Base-by-base conservation (phyloP, 92 coral and sea anemone genomes). In the Siderastrea radians region DNA sequence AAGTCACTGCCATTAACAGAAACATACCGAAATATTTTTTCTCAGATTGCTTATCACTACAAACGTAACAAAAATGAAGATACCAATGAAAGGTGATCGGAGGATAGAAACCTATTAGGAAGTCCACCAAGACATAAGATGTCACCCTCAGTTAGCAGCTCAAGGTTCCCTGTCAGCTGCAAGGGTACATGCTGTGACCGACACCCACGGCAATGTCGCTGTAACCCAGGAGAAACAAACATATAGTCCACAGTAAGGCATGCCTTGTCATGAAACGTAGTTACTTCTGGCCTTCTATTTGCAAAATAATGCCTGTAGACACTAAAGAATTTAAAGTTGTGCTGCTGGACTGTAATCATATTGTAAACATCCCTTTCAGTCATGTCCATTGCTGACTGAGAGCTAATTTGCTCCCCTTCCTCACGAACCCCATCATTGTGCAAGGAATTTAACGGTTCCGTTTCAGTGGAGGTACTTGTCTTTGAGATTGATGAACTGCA, bases 191-290 rank as follows among this genome's bases (percentile, higher is more conserved):
- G 92, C 12, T 69, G 46, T 67, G 77, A 66, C 69, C 60, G 48
- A 63, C 89, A 87, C 43, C 61, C 67, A 4, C 51, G 17, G 67
- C 88, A 87, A 53, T 46, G 15, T 49, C 49, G 85, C 60, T 64
- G 72, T 14, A 26, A 19, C 12, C 96, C 96, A 79, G 83, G 75
- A 26, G 98, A 92, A 44, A 82, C 89, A 82, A 94, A 96, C 45
- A 98, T 91, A 62, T 90, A 98, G 63, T 98, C 99, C 17, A 98
- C 99, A 44, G 96, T 96, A 58, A 95, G 92, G 76, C 99, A 88
- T 47, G 91, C 91, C 62, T 72, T 68, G 5, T 91, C 95, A 84
- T 98, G 99, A 72, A 84, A 98, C 19, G 99, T 98, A 2, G 98
- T 95, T 19, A 96, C 98, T 46, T 93, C 98, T n/a, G 90, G 91